Base-by-base conservation (phyloP, 2,797 vertebrate species). In the Chromis chromis region DNA sequence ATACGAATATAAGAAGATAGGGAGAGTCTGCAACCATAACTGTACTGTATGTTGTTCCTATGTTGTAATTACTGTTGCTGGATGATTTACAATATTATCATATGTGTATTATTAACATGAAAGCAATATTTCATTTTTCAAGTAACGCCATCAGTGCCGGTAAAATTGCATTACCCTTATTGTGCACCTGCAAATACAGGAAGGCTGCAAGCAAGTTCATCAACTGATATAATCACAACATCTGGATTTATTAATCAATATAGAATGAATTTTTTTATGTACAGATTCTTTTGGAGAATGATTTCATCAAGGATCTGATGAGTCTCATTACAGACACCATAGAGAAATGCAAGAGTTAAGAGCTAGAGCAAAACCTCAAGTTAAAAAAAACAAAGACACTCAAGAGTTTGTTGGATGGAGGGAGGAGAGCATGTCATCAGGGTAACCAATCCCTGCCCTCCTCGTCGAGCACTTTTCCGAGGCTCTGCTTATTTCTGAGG, bases 221-320 rank as follows among this genome's bases (percentile, higher is more conserved):
- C 42, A 53, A 39, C 58, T 65, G 36, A 28, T 64, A 61, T 70
- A 81, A 73, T 87, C 78, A 84, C 73, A 81, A 86, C 81, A 90
- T 86, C 86, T 79, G 79, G 31, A 82, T 94, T 95, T 95, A 94
- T 93, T 94, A 87, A 92, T 87, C 82, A 93, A 92, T 95, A 89
- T 92, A 92, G 78, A 91, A 84, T 82, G 72, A 65, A 85, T 44
- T 44, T 88, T 86, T 92, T 76, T 89, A 91, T 93, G 16, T 91
- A 93, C 91, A 94, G 53, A 77, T 69, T 77, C 28, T 77, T 78
- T 80, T 77, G 55, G 61, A 46, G 55, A 59, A 39, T 60, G 56
- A 69, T 63, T 70, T 79, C 46, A 73, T 60, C 71, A 82, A 66
- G 42, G 59, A 72, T 70, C 40, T 50, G 46, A 40, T 40, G 28